Evolutionary conservation across 2,113 vertebrate genomes (phyloP).

Genomic region (Ammodytes dubius): DNA sequence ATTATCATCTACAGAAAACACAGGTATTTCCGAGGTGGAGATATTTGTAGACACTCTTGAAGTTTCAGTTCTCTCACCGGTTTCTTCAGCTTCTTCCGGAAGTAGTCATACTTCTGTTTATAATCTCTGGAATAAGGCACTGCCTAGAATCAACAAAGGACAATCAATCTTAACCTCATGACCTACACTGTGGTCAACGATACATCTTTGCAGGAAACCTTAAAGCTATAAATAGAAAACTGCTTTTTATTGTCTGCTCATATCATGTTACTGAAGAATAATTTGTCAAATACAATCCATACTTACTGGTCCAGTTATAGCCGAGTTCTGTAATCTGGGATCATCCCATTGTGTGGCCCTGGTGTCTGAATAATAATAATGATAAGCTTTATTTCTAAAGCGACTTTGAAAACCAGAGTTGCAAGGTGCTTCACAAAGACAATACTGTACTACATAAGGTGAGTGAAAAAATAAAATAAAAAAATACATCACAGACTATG

Average conservation of each 20-base stretch:
- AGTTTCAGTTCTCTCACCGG: slow-evolving; percentile 83
- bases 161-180: neutral
- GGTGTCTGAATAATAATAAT: slow-evolving; percentile 84
- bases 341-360: slow-evolving; percentile 98
- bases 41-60: neutral
- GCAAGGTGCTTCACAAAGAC: too few relatives aligned
- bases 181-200: neutral
- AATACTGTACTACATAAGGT: too few relatives aligned
- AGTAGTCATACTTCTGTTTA: slow-evolving; percentile 99
- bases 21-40: neutral
- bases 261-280: slow-evolving; percentile 7
- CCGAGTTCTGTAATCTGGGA: slow-evolving; percentile 92
- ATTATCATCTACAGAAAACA: neutral
- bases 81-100: slow-evolving; percentile 97
- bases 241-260: neutral
- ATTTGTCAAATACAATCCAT: neutral
- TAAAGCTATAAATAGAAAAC: neutral
- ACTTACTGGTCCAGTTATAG: slow-evolving; percentile 97
- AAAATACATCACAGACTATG: slow-evolving; percentile 2
- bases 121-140: slow-evolving; percentile 99
- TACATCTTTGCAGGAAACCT: neutral
- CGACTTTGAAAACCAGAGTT: too few relatives aligned
- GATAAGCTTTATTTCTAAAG: too few relatives aligned
- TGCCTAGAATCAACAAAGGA: slow-evolving; percentile 85
- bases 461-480: slow-evolving; percentile 22